A percentile compares a stretch with the other conserved stretches of the same genome.
phyloP scores from a whole-genome alignment of 2,113 vertebrate species.

The Cervus canadensis region DNA sequence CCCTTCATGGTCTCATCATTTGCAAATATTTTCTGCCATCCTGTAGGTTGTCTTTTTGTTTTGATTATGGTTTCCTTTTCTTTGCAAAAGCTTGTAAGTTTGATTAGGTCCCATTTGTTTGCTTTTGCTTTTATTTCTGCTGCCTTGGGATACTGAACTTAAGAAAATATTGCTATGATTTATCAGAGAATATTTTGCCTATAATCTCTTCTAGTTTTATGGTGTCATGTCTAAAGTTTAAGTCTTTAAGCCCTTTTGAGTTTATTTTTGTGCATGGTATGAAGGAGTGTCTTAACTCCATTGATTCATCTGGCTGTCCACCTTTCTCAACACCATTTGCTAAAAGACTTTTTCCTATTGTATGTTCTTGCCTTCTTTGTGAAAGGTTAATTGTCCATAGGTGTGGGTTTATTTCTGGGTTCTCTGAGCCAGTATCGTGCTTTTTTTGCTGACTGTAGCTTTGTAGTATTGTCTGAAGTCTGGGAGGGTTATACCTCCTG shows the following conservation, averaged over 20 bases:
- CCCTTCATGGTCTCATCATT: background rate
- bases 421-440: background rate
- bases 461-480: background rate
- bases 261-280: background rate
- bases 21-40: background rate
- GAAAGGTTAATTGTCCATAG: background rate
- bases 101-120: background rate
- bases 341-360: background rate
- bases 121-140: background rate
- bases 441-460: background rate
- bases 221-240: background rate
- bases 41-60: background rate
- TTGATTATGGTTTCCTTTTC: background rate
- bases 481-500: background rate
- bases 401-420: background rate
- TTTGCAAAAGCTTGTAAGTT: background rate
- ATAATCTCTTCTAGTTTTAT: background rate
- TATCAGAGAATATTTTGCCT: background rate
- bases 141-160: background rate
- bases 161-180: background rate
- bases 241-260: background rate
- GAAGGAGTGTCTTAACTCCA: background rate
- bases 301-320: background rate
- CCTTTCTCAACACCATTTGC: background rate
- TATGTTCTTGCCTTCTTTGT: background rate